Percentiles rank a stretch among this genome's conserved stretches.
Evolutionary conservation across 2,113 vertebrate genomes (phyloP).

Genomic region (Pionites leucogaster): DNA sequence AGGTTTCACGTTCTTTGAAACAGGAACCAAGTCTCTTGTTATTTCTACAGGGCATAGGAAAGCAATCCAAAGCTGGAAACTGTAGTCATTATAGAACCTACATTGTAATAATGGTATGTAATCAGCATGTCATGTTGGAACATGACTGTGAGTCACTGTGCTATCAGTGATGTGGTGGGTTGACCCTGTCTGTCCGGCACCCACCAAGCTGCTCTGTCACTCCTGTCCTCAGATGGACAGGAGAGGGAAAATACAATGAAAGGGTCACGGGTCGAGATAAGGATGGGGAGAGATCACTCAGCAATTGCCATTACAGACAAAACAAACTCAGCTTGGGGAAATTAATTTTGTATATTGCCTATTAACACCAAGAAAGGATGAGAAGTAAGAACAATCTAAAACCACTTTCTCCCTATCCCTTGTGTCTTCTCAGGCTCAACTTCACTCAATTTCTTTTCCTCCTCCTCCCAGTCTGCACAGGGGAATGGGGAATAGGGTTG

Average conservation of each 20-base stretch:
- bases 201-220: accelerated
- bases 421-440: background rate
- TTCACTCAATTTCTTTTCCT: background rate
- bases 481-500: background rate
- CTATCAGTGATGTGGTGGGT: background rate
- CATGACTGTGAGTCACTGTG: background rate
- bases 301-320: accelerated
- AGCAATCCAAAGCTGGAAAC: background rate
- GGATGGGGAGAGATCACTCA: background rate
- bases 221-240: background rate
- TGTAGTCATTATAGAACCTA: background rate
- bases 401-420: background rate
- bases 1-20: background rate
- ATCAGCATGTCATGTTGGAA: background rate
- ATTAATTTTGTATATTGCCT: background rate
- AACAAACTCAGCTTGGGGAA: background rate
- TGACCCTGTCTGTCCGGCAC: background rate
- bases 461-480: accelerated
- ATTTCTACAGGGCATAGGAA: background rate
- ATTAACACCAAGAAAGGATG: background rate
- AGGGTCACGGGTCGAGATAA: accelerated
- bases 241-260: background rate
- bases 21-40: background rate
- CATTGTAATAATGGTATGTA: background rate
- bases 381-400: background rate